A percentile compares a stretch with the other conserved stretches of the same genome.
Evolutionary conservation across 1,140 invertebrate species (phyloP).

Genomic region (Anastrepha obliqua): DNA sequence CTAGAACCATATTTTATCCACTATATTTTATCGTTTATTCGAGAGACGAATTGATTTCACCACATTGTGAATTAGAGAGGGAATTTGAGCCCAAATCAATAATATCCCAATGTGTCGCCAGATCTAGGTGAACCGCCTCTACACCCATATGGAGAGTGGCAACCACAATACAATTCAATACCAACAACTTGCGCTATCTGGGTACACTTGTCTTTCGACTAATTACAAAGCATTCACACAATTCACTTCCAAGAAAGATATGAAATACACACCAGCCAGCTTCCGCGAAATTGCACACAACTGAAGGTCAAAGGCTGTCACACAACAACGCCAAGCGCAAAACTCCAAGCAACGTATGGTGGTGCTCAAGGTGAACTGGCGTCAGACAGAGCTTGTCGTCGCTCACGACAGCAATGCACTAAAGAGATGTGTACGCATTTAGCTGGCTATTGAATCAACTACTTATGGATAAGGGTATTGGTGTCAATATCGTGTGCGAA

Average conservation of each 20-base stretch:
- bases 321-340: not conserved
- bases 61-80: too few relatives aligned
- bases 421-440: not conserved
- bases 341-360: not conserved
- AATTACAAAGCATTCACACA: not conserved
- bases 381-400: conserved; percentile 21
- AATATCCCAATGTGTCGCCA: too few relatives aligned
- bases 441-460: not conserved
- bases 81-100: too few relatives aligned
- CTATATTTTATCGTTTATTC: too few relatives aligned
- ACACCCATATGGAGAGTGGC: too few relatives aligned
- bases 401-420: not conserved
- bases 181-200: too few relatives aligned
- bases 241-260: not conserved
- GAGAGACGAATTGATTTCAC: too few relatives aligned
- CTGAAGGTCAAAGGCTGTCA: conserved; percentile 7
- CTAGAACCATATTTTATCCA: too few relatives aligned
- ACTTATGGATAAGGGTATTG: not conserved
- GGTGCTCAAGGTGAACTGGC: not conserved
- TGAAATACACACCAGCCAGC: not conserved
- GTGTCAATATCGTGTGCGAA: conserved; percentile 8
- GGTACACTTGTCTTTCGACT: too few relatives aligned
- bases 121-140: too few relatives aligned
- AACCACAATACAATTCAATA: too few relatives aligned
- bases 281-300: conserved; percentile 29